Evolutionary conservation across 2,888 invertebrate genomes (phyloP).

Genomic region (Campaea margaritaria): DNA sequence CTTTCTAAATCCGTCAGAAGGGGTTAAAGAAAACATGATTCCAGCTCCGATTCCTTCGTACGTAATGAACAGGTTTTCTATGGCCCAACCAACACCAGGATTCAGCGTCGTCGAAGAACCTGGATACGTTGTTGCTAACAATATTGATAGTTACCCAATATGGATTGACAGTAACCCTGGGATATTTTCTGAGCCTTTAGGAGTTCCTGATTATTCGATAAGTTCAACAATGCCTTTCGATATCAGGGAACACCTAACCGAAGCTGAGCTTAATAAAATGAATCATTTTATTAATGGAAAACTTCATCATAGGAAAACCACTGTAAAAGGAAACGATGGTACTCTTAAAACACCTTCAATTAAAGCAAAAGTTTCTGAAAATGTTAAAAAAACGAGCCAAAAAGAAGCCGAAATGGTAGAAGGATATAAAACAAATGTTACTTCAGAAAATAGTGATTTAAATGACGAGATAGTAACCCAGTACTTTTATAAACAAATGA

Average conservation of each 20-base stretch:
- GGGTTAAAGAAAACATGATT: slow-evolving; percentile 5
- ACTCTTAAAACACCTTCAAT: not conserved
- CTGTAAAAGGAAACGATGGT: not conserved
- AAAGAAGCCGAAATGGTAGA: not conserved
- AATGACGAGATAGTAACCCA: slow-evolving; percentile 31
- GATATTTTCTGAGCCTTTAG: slow-evolving; percentile 6
- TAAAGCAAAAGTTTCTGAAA: not conserved
- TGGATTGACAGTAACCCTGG: slow-evolving; percentile 11
- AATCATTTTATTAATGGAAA: slow-evolving; percentile 16
- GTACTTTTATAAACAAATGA: slow-evolving; percentile 44
- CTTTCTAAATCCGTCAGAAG: slow-evolving; percentile 8
- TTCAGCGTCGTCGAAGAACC: slow-evolving; percentile 3
- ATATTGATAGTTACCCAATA: slow-evolving; percentile 6
- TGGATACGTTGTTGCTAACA: slow-evolving; percentile 4
- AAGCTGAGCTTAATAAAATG: slow-evolving; percentile 13
- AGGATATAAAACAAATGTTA: not conserved
- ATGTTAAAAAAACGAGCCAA: not conserved
- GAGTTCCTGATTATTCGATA: slow-evolving; percentile 1
- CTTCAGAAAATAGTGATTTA: not conserved
- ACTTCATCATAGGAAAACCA: slow-evolving; percentile 2
- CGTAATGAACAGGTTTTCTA: slow-evolving; percentile 4
- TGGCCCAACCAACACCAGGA: not conserved
- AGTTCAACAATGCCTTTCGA: slow-evolving; percentile 9
- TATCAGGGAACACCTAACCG: slow-evolving; percentile 11
- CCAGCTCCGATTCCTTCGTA: slow-evolving; percentile 8